Evolutionary conservation across 2,113 vertebrate species (phyloP), one percentile per base, ranked within the genome.

Genomic region (Tauraco erythrolophus): DNA sequence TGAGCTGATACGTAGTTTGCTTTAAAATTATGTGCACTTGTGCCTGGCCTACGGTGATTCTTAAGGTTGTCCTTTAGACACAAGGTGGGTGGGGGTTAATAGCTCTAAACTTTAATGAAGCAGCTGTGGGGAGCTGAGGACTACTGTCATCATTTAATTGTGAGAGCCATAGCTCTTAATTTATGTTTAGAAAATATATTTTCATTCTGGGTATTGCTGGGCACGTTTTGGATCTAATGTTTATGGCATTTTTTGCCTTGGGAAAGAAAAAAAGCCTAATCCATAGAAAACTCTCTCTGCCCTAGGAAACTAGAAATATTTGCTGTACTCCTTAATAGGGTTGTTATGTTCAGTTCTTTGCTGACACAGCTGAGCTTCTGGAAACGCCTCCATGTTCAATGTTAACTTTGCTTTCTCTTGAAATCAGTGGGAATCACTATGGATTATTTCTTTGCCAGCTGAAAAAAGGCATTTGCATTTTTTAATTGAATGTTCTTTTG

Each of bases 1-100:
- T 83, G 97, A 98, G 97, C 97, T 97, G 97, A 98, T 96, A 96
- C 23, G 80, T 94, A 85, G 88, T 95, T 97, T 97, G 85, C 97
- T 98, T 97, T 90, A 95, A 97, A 98, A 97, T 94, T 71, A 96
- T 94, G 95, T 69, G 89, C 23, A 21, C 89, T 85, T 93, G 66
- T 82, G 91, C 87, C 89, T 94, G 89, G 85, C 83, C 70, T 86
- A 9, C 33, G 78, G 51, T 35, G 14, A 94, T 94, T 87, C 45
- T 37, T 71, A 76, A 85, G 64, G 83, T 28, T 92, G n/a, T 72
- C 27, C 88, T 96, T 94, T 93, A 90, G 78, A 95, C 91, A 24
- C 25, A 5, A 89, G 43, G 16, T 17, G 45, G 45, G 54, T 75
- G 16, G 41, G 10, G 9, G 7, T 27, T 64, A 89, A 48, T 92